Conservation (phyloP, 2,113 vertebrate species). For the Oreotragus oreotragus region DNA sequence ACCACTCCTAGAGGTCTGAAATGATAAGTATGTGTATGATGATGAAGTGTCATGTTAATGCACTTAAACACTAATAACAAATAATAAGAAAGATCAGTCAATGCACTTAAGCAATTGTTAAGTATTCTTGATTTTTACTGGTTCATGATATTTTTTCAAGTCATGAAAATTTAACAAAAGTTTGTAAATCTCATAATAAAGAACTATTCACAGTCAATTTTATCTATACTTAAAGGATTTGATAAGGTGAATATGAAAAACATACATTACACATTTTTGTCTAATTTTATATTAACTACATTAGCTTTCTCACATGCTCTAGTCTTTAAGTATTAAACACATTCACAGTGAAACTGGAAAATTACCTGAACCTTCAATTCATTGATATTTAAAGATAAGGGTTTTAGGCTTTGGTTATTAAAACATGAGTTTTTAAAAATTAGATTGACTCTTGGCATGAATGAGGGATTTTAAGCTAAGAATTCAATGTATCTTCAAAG, state of each 20-base stretch:
- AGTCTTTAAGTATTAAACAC: neutral
- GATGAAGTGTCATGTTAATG: neutral
- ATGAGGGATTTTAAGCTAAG: constrained; percentile 10
- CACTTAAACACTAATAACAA: neutral
- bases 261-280: neutral
- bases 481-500: neutral
- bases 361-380: neutral
- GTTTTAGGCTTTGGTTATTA: constrained; percentile 24
- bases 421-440: constrained; percentile 28
- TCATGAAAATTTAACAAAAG: neutral
- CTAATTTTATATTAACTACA: constrained; percentile 12
- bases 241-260: neutral
- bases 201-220: neutral
- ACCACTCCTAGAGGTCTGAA: neutral
- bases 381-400: constrained; percentile 16
- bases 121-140: neutral
- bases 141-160: neutral
- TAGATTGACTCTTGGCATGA: neutral
- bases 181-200: neutral
- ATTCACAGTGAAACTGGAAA: constrained; percentile 16
- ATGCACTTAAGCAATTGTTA: neutral
- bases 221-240: neutral
- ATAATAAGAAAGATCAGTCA: neutral
- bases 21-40: neutral
- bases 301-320: neutral